Conservation (phyloP, 1,140 invertebrate species). For the Hyles euphorbiae region DNA sequence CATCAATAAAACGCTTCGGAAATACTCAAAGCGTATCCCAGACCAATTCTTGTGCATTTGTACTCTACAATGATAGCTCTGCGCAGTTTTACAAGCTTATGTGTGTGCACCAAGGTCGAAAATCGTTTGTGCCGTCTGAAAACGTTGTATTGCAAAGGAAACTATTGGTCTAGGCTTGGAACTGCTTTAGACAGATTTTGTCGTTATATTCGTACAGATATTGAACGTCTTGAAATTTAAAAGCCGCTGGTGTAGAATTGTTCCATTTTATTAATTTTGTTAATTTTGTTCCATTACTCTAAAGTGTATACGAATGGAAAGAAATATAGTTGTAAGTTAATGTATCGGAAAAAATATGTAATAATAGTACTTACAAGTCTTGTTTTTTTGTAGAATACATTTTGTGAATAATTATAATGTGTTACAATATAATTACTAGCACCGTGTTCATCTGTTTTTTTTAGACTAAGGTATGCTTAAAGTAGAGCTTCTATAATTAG, state of each 20-base stretch:
- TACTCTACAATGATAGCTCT: constrained; percentile 8
- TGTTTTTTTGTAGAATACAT: no score
- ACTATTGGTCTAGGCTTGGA: constrained; percentile 17
- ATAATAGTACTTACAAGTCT: no score
- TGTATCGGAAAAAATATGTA: no score
- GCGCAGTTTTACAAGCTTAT: neutral
- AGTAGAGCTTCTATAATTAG: no score
- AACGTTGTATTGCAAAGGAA: neutral
- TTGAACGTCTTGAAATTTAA: constrained; percentile 41
- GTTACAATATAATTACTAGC: no score
- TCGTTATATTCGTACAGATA: constrained; percentile 33
- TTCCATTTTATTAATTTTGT: no score
- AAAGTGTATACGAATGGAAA: no score
- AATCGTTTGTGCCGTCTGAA: neutral
- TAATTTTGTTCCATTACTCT: neutral
- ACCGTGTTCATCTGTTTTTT: no score
- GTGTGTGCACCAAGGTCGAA: constrained; percentile 6
- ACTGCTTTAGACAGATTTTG: constrained; percentile 16
- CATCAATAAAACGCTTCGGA: constrained; percentile 53
- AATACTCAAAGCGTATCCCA: constrained; percentile 35
- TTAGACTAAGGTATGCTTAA: no score
- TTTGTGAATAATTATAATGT: no score
- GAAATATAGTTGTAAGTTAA: no score
- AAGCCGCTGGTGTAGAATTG: neutral
- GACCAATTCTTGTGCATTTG: constrained; percentile 25